Evolutionary conservation across 2,113 vertebrate species (phyloP).

Genomic region (Tupaia tana): DNA sequence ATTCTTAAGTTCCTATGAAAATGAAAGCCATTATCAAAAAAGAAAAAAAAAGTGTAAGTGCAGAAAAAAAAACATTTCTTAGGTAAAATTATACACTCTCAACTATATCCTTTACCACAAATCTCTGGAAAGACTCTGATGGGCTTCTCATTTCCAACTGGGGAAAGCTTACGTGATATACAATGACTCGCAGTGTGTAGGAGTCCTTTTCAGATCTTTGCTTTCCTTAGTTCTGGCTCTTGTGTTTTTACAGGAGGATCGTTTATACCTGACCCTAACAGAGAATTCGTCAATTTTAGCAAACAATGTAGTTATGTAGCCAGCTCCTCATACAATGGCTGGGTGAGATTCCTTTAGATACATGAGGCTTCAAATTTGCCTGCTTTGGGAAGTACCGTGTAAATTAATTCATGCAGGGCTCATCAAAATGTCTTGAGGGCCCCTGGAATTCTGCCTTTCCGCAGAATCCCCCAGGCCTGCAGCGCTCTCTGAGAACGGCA

Average conservation of each 20-base stretch:
- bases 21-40: background rate
- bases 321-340: no score
- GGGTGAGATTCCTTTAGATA: background rate
- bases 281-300: background rate
- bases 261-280: background rate
- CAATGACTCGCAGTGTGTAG: background rate
- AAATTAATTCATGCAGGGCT: no score
- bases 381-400: accelerated
- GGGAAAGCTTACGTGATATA: accelerated
- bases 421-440: no score
- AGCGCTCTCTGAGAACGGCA: background rate
- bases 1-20: background rate
- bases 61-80: background rate
- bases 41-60: background rate
- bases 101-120: background rate
- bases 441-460: background rate
- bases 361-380: accelerated
- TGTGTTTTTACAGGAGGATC: background rate
- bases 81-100: background rate
- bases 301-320: accelerated
- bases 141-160: accelerated
- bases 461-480: accelerated
- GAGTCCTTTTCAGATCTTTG: background rate
- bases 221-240: background rate
- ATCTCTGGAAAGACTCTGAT: background rate